A percentile compares a stretch with the other conserved stretches of the same genome.
Evolutionary conservation across 2,888 invertebrate species (phyloP).

Genomic region (Nomada lathburiana): DNA sequence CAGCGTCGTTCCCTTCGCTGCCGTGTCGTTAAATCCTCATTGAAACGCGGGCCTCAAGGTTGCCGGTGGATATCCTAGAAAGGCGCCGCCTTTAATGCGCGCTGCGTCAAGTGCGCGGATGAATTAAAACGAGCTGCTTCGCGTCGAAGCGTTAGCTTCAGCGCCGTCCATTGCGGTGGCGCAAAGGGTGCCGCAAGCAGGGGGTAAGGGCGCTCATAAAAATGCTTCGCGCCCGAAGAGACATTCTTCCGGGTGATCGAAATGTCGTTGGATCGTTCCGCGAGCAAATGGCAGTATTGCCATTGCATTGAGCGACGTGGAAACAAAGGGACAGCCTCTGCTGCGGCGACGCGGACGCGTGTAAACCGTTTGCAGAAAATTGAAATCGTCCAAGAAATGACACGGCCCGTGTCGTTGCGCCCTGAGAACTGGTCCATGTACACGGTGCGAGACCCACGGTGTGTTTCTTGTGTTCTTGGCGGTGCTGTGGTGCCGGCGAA

Average conservation of each 20-base stretch:
- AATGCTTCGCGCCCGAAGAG: conserved; percentile 12
- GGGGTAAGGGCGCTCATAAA: conserved; percentile 1
- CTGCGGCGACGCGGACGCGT: not conserved
- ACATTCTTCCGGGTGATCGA: not conserved
- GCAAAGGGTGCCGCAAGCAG: conserved; percentile 42
- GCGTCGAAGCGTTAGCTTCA: conserved; percentile 42
- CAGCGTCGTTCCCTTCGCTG: too few species aligned
- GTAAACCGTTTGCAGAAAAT: conserved; percentile 13
- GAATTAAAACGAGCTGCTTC: conserved; percentile 53
- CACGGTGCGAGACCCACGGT: conserved; percentile 27
- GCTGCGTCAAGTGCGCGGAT: conserved; percentile 8
- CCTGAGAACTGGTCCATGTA: conserved; percentile 31
- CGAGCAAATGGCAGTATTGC: not conserved
- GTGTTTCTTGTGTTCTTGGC: conserved; percentile 62
- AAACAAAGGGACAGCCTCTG: not conserved
- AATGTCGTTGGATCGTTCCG: not conserved
- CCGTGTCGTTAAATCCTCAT: not conserved
- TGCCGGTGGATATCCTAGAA: conserved; percentile 18
- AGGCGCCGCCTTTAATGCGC: conserved; percentile 13
- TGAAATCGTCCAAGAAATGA: conserved; percentile 29
- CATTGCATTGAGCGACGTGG: not conserved
- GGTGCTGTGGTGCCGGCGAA: conserved; percentile 46
- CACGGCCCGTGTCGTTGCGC: conserved; percentile 10
- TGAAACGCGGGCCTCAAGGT: not conserved
- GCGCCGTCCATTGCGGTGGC: conserved; percentile 37